Conservation (phyloP, 2,113 vertebrate species). For the Mormoops blainvillei region DNA sequence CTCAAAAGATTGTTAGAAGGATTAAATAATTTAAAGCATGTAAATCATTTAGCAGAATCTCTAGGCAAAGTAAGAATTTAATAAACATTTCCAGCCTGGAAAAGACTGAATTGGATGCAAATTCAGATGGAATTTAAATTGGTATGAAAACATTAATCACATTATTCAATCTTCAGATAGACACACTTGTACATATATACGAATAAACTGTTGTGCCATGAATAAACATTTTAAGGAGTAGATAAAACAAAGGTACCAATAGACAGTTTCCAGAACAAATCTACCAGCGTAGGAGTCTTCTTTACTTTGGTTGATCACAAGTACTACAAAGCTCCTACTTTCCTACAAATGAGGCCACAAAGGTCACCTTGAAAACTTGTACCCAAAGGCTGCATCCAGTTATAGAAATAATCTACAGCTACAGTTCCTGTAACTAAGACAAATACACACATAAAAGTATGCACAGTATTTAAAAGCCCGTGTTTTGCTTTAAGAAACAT, state of each 20-base stretch:
- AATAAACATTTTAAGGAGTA: neutral
- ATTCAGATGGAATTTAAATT: neutral
- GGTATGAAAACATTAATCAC: neutral
- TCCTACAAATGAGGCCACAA: neutral
- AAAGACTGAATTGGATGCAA: slow-evolving; percentile 4
- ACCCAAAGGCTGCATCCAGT: neutral
- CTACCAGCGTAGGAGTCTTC: neutral
- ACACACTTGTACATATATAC: neutral
- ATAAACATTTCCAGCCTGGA: neutral
- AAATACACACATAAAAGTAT: neutral
- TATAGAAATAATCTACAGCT: neutral
- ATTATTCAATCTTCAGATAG: slow-evolving; percentile 12
- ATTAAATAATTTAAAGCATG: slow-evolving; percentile 42
- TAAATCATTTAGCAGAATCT: slow-evolving; percentile 37
- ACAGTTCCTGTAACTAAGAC: neutral
- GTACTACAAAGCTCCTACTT: neutral
- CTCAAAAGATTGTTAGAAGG: neutral
- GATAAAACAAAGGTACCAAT: too few relatives aligned
- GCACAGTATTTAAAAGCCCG: neutral
- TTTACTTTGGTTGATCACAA: neutral
- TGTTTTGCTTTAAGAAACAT: neutral
- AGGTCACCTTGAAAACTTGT: neutral
- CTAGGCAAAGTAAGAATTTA: slow-evolving; percentile 29
- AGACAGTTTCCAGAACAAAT: neutral
- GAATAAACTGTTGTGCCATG: neutral